A percentile compares a stretch with the other conserved stretches of the same genome.
These are phyloP conservation scores for Silurus lanzhouensis DNA, from an alignment of 2,797 vertebrate species.

Conservation along the genomic window DNA sequence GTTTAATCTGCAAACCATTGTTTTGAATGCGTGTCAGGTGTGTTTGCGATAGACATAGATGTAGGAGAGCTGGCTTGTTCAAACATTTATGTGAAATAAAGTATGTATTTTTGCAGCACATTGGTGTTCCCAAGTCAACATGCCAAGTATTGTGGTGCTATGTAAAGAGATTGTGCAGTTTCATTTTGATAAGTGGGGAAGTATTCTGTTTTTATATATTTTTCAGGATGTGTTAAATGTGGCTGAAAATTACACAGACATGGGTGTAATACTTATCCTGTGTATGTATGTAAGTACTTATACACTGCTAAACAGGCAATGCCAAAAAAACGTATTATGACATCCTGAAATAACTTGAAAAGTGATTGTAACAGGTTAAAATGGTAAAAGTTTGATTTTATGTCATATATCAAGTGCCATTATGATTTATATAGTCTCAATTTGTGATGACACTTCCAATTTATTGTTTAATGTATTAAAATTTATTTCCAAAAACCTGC, in stretches of 20 bases:
- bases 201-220: constrained; percentile 58
- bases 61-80: constrained; percentile 61
- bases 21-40: constrained; percentile 48
- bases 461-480: constrained; percentile 42
- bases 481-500: constrained; percentile 13
- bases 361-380: constrained; percentile 32
- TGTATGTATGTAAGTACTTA: constrained; percentile 28
- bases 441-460: constrained; percentile 26
- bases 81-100: constrained; percentile 63
- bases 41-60: constrained; percentile 61
- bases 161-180: constrained; percentile 71
- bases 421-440: constrained; percentile 33
- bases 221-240: constrained; percentile 60
- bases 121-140: constrained; percentile 57
- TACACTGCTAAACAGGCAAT: constrained; percentile 15
- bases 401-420: constrained; percentile 24
- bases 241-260: constrained; percentile 58
- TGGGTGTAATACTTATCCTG: constrained; percentile 23
- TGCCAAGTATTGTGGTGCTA: constrained; percentile 60
- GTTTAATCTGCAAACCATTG: constrained; percentile 58
- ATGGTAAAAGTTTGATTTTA: constrained; percentile 12
- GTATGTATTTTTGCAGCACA: constrained; percentile 58
- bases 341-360: constrained; percentile 55
- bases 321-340: constrained; percentile 40
- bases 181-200: constrained; percentile 61